Evolutionary conservation across 2,888 invertebrate species (phyloP).

Genomic region (Leptopilina myrica): DNA sequence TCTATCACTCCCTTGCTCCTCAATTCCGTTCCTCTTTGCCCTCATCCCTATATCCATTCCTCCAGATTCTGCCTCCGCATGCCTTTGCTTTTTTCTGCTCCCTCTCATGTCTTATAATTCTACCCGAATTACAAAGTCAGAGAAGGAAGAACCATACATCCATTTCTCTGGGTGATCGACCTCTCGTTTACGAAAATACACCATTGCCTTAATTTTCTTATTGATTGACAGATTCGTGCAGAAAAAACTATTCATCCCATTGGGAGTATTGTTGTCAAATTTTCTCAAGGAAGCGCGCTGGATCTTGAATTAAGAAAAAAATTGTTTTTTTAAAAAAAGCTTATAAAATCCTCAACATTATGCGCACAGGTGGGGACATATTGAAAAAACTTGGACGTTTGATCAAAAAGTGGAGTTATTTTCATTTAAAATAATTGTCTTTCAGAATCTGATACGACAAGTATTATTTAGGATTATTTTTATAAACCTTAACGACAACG

Average conservation of each 20-base stretch:
- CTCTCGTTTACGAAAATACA: slow-evolving; percentile 21
- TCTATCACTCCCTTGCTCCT: slow-evolving; percentile 40
- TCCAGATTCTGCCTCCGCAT: slow-evolving; percentile 45
- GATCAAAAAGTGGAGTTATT: too few relatives aligned
- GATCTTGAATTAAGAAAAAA: neutral
- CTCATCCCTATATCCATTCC: slow-evolving; percentile 3
- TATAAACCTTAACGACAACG: too few relatives aligned
- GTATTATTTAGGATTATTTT: too few relatives aligned
- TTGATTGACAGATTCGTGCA: slow-evolving; percentile 9
- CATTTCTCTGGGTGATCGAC: slow-evolving; percentile 43
- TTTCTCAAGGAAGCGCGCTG: slow-evolving; percentile 26
- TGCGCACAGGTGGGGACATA: too few relatives aligned
- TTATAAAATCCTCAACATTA: too few relatives aligned
- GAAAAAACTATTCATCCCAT: neutral
- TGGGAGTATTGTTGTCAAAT: neutral
- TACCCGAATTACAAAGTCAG: slow-evolving; percentile 44
- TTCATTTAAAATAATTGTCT: too few relatives aligned
- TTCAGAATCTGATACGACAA: too few relatives aligned
- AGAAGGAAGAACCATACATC: neutral
- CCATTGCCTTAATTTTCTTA: slow-evolving; percentile 34
- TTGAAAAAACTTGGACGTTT: too few relatives aligned
- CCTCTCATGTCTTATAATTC: slow-evolving; percentile 42
- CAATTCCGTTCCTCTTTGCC: slow-evolving; percentile 23
- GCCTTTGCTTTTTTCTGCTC: slow-evolving; percentile 46
- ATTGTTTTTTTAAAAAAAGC: too few relatives aligned